Conservation (phyloP, 2,797 vertebrate genomes). For the Telmatherina bonti region DNA sequence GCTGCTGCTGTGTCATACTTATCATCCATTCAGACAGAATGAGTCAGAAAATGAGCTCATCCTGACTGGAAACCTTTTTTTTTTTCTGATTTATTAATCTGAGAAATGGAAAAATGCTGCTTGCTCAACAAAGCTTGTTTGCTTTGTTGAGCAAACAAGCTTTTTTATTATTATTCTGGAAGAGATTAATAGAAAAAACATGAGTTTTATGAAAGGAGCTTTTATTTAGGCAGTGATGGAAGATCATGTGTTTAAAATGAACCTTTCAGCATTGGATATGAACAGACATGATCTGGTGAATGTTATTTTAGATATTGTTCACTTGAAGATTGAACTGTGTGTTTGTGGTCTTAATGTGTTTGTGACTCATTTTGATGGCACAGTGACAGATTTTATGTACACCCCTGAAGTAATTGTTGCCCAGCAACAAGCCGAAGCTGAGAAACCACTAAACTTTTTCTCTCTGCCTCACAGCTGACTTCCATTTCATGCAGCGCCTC, state of each 20-base stretch:
- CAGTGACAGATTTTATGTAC: no score
- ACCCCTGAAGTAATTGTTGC: no score
- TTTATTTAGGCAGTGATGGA: background rate
- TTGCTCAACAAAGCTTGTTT: no score
- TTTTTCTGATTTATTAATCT: constrained; percentile 10
- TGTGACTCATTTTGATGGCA: no score
- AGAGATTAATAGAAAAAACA: background rate
- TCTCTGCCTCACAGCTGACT: no score
- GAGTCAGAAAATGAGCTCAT: background rate
- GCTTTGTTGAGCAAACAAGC: background rate
- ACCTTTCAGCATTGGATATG: background rate
- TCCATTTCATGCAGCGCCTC: no score
- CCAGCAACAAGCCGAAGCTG: no score
- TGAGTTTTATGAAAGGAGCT: background rate
- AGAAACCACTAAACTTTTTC: no score
- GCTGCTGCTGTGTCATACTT: background rate
- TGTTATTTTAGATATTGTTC: background rate
- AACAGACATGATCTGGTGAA: background rate
- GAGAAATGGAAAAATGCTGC: no score
- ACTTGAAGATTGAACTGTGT: background rate
- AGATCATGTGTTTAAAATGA: background rate
- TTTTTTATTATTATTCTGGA: background rate
- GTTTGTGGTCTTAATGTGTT: no score
- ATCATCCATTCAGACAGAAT: background rate
- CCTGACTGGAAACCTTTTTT: background rate